Conservation (phyloP, 2,113 vertebrate species). For the Crotalus tigris region DNA sequence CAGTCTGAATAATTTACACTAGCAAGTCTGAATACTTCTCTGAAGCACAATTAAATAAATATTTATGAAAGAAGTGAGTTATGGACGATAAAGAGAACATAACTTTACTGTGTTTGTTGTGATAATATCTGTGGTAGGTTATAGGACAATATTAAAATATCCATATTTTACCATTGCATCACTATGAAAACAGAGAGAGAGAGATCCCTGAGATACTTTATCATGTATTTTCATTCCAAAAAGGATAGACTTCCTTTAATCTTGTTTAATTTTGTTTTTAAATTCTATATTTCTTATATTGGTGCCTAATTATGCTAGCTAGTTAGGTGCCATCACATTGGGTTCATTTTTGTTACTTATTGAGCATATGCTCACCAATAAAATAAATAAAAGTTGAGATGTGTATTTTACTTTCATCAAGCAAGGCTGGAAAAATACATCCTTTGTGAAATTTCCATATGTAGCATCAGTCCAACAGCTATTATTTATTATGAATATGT, state of each 20-base stretch:
- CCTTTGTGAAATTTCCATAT: neutral
- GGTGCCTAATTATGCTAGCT: neutral
- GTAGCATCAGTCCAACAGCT: neutral
- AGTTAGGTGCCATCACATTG: neutral
- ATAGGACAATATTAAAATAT: constrained; percentile 28
- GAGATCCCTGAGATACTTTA: neutral
- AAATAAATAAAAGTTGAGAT: neutral
- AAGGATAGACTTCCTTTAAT: neutral
- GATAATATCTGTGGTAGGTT: constrained; percentile 22
- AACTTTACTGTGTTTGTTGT: constrained; percentile 33
- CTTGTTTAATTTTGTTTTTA: neutral
- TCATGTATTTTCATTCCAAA: too few relatives aligned
- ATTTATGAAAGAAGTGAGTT: constrained; percentile 23
- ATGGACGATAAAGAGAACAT: constrained; percentile 9
- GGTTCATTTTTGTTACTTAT: neutral
- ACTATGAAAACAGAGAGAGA: neutral
- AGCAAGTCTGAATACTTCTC: constrained; percentile 31
- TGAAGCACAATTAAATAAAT: constrained; percentile 15
- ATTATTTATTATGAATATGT: neutral
- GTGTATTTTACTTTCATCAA: neutral
- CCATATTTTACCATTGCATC: neutral
- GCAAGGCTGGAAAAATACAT: neutral
- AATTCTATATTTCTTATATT: neutral
- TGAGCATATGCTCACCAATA: neutral
- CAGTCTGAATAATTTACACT: constrained; percentile 15